A percentile compares a stretch with the other conserved stretches of the same genome.
Evolutionary conservation across 2,113 vertebrate species (phyloP).

Genomic region (Conger conger): DNA sequence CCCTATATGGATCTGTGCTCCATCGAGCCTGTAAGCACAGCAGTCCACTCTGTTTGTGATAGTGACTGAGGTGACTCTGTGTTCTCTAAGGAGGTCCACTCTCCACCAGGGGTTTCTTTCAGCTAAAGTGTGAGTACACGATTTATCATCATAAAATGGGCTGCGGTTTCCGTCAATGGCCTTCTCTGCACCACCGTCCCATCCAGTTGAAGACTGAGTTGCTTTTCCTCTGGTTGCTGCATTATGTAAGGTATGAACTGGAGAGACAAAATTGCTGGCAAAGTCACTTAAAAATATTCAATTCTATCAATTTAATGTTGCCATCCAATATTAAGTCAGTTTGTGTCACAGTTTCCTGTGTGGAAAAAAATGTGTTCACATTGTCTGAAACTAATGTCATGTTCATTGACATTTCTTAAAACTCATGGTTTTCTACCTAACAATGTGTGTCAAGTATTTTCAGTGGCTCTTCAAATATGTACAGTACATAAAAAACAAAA

Average conservation of each 20-base stretch:
- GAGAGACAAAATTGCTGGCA: neutral
- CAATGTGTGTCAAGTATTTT: too few species aligned
- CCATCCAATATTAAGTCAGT: neutral
- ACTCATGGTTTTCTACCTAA: too few species aligned
- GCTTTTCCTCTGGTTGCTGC: slow-evolving; percentile 8
- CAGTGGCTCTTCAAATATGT: too few species aligned
- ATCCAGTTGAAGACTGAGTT: neutral
- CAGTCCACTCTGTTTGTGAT: slow-evolving; percentile 20
- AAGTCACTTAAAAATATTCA: neutral
- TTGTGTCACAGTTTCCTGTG: too few species aligned
- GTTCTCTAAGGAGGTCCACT: neutral
- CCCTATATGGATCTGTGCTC: slow-evolving; percentile 14
- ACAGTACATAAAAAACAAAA: too few species aligned
- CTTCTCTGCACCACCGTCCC: slow-evolving; percentile 1
- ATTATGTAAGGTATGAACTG: slow-evolving; percentile 3
- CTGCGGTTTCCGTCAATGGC: slow-evolving; percentile 27
- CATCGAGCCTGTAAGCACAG: neutral
- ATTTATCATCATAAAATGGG: neutral
- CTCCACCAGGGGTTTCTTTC: slow-evolving; percentile 14
- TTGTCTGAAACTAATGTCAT: too few species aligned
- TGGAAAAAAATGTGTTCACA: too few species aligned
- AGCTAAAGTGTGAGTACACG: slow-evolving; percentile 10
- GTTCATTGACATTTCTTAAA: too few species aligned
- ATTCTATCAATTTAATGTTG: neutral
- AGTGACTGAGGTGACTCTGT: slow-evolving; percentile 13